Evolutionary conservation across 1,140 invertebrate genomes (phyloP), one percentile per base, ranked within the genome.

Genomic region (Oscheius sp.): DNA sequence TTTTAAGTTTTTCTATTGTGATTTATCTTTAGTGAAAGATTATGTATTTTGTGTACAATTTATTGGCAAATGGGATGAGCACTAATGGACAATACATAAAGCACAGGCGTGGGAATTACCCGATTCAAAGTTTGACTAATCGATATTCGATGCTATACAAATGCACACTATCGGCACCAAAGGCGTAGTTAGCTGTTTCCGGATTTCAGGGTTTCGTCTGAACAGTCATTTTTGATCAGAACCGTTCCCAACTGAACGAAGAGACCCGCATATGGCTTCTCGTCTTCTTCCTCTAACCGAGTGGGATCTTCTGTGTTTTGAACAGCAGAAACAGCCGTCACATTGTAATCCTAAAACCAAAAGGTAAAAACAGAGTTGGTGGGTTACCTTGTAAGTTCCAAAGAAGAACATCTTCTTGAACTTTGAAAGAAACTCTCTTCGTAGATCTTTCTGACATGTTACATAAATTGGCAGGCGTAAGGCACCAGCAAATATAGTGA

Each of bases 401-500:
- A 55, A 7, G 23, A 20, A 55, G 28, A 15, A 55, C 18, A 68
- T 31, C 3, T 38, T 68, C 45, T 66, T 73, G 7, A 66, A 36
- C 29, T 67, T 49, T 38, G 45, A 38, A 28, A 68, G 26, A 13
- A 72, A 64, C 32, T 75, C 73, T 20, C 46, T 75, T 26, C 73
- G 42, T 1, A 75, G 36, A 31, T 75, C 46, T 2, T 49, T 36
- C 35, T 75, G 73, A 55, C 73, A 75, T 18, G 58, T 70, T 2
- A 75, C 36, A 52, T 71, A 70, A 71, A 75, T 75, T 10, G 73
- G 73, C 31, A 75, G 73, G 23, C 73, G 73, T 35, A 75, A 67
- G 7, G 74, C 63, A 23, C 68, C 74, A 13, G 75, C 82, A 18
- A 81, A 28, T 35, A 81, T 76, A 10, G 79, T 81, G 10, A 79